Evolutionary conservation across 2,113 vertebrate genomes (phyloP).

Genomic region (Scomber japonicus): DNA sequence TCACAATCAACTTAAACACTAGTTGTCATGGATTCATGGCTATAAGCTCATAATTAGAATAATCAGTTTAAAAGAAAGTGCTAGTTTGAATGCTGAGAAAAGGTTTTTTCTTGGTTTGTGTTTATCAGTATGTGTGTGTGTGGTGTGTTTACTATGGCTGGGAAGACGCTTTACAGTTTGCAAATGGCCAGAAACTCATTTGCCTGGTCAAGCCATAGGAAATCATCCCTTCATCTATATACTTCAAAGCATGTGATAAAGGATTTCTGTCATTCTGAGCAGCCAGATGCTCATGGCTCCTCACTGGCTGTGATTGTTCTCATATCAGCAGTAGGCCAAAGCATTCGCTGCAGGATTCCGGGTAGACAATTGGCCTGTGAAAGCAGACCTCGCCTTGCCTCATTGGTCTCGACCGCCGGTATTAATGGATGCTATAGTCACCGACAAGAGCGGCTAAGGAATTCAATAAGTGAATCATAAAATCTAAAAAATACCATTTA

Average conservation of each 20-base stretch:
- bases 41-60: slow-evolving; percentile 69
- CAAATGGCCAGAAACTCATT: slow-evolving; percentile 59
- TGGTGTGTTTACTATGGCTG: slow-evolving; percentile 24
- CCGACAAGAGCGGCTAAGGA: slow-evolving; percentile 84
- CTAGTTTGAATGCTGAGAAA: slow-evolving; percentile 58
- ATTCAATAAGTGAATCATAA: slow-evolving; percentile 90
- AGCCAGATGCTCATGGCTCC: slow-evolving; percentile 81
- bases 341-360: slow-evolving; percentile 72
- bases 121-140: background rate
- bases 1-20: slow-evolving; percentile 65
- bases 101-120: slow-evolving; percentile 30
- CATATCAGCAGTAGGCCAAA: slow-evolving; percentile 82
- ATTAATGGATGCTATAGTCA: slow-evolving; percentile 86
- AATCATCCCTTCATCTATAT: slow-evolving; percentile 66
- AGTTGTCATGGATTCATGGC: slow-evolving; percentile 77
- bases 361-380: slow-evolving; percentile 72
- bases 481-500: slow-evolving; percentile 84
- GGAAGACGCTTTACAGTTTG: slow-evolving; percentile 52
- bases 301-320: slow-evolving; percentile 84
- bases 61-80: slow-evolving; percentile 73
- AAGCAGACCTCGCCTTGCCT: slow-evolving; percentile 77
- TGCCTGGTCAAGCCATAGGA: slow-evolving; percentile 56
- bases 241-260: slow-evolving; percentile 76
- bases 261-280: slow-evolving; percentile 68
- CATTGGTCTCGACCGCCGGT: slow-evolving; percentile 83